phyloP scores from a whole-genome alignment of 2,797 vertebrate genomes.

The Pipistrellus pygmaeus region DNA sequence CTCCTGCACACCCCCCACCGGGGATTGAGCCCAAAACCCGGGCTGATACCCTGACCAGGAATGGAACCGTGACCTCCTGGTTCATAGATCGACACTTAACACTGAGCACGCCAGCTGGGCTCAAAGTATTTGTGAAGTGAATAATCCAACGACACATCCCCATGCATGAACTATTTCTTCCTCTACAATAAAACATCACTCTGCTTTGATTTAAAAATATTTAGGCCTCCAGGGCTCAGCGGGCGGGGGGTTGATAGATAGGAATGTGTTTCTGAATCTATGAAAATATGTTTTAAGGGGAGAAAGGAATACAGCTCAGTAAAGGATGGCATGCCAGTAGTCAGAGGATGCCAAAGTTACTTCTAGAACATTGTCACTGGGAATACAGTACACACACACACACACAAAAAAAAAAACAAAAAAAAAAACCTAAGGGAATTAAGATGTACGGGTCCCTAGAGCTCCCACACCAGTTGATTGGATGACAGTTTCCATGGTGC shows the following conservation, averaged over 20 bases:
- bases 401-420: not conserved
- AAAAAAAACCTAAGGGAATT: not conserved
- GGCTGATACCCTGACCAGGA: too few relatives aligned
- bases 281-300: constrained; percentile 7
- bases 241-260: too few relatives aligned
- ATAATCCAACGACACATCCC: constrained; percentile 3
- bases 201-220: constrained; percentile 57
- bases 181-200: constrained; percentile 42
- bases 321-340: not conserved
- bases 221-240: not conserved
- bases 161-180: not conserved
- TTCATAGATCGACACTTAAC: too few relatives aligned
- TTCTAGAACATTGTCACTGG: constrained; percentile 2
- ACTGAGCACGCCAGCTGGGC: too few relatives aligned
- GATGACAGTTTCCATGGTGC: not conserved
- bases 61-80: too few relatives aligned
- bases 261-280: constrained; percentile 28
- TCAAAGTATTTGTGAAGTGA: not conserved
- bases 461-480: not conserved
- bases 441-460: not conserved
- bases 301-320: not conserved
- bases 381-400: not conserved
- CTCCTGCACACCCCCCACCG: too few relatives aligned
- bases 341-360: constrained; percentile 13
- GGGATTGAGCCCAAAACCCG: too few relatives aligned